phyloP scores from a whole-genome alignment of 2,888 invertebrate species.

The Pandemis cinnamomeana region DNA sequence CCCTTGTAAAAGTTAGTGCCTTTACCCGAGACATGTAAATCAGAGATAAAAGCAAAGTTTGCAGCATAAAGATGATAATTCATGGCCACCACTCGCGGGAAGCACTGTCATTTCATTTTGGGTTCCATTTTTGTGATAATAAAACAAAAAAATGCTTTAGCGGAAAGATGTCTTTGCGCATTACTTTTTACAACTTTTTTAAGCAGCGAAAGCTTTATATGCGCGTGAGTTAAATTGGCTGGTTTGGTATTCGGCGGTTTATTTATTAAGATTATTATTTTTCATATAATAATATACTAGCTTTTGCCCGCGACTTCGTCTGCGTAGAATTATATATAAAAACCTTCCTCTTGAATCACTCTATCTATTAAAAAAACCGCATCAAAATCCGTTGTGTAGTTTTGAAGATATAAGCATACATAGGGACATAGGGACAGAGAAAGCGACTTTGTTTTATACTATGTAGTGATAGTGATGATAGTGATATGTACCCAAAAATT shows the following conservation, averaged over 20 bases:
- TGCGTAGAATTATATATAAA: too few species aligned
- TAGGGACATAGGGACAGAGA: too few species aligned
- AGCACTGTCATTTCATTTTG: slow-evolving; percentile 20
- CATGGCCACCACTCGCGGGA: slow-evolving; percentile 4
- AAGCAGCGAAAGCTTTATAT: neutral
- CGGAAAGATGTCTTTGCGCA: slow-evolving; percentile 29
- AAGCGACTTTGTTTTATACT: too few species aligned
- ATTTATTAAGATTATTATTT: neutral
- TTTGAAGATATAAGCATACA: too few species aligned
- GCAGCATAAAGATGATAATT: slow-evolving; percentile 28
- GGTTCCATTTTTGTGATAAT: slow-evolving; percentile 25
- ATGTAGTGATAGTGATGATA: too few species aligned
- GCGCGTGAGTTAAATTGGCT: neutral
- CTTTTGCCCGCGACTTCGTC: too few species aligned
- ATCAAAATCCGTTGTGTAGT: too few species aligned
- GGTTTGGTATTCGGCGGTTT: neutral
- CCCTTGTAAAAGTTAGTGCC: slow-evolving; percentile 20
- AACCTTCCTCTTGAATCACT: too few species aligned
- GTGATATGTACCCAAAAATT: too few species aligned
- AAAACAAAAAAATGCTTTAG: slow-evolving; percentile 37
- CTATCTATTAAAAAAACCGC: too few species aligned
- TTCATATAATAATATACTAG: too few species aligned
- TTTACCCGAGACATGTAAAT: slow-evolving; percentile 11
- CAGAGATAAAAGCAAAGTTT: slow-evolving; percentile 32
- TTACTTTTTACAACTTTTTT: slow-evolving; percentile 17